A percentile compares a stretch with the other conserved stretches of the same genome.
Conservation (phyloP, 2,113 vertebrate species). For the Tetrax tetrax region DNA sequence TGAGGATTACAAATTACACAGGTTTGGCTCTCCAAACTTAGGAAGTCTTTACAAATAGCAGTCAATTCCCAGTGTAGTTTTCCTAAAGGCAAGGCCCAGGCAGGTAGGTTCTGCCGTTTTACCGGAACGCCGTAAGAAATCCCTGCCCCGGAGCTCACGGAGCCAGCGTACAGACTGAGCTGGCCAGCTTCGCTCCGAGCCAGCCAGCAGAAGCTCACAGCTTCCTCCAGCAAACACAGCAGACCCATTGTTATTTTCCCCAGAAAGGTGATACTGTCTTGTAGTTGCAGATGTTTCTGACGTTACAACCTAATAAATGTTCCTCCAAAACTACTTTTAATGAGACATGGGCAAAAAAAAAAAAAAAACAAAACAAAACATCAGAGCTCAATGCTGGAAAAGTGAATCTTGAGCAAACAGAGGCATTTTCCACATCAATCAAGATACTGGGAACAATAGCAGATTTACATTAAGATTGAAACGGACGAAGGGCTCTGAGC, state of each 20-base stretch:
- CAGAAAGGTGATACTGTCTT: not conserved
- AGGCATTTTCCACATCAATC: conserved; percentile 28
- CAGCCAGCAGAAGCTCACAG: not conserved
- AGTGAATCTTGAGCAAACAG: not conserved
- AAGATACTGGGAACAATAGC: conserved; percentile 4
- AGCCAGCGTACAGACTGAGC: not conserved
- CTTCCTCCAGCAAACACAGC: not conserved
- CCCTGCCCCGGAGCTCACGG: fast-evolving
- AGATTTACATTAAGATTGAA: conserved; percentile 45
- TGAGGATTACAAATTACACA: not conserved
- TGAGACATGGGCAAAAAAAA: not conserved
- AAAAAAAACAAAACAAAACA: not conserved
- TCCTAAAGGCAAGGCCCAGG: not conserved
- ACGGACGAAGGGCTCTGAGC: conserved; percentile 7
- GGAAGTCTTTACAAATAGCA: not conserved
- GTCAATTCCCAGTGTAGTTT: not conserved
- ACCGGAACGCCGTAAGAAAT: not conserved
- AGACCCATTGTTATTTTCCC: not conserved
- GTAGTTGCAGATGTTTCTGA: not conserved
- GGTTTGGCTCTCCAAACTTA: not conserved
- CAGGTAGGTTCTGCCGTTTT: not conserved
- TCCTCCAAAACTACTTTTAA: not conserved
- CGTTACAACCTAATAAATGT: not conserved
- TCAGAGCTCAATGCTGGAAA: not conserved
- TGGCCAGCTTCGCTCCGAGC: not conserved